Base-by-base conservation (phyloP, 2,113 vertebrate genomes). In the Rhinolophus sinicus region DNA sequence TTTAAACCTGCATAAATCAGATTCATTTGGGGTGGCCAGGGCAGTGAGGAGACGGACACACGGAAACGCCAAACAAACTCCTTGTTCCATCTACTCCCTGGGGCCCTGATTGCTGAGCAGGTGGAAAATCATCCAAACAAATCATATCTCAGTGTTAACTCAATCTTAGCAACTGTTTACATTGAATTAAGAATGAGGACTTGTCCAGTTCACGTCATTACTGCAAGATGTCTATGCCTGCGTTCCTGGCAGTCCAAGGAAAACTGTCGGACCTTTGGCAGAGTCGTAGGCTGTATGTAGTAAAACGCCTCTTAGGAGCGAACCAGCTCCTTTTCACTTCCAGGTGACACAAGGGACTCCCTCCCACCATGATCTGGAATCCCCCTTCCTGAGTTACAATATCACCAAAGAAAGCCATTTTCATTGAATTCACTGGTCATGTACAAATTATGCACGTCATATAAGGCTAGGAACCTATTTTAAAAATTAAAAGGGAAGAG, bases 111-210 rank as follows among this genome's bases (percentile, higher is more conserved):
- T 82, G 76, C 60, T 90, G 90, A 97, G 73, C 97, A 98, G 96
- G 96, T 97, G 96, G 96, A 64, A 44, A 92, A 89, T 84, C 83
- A 94, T 77, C 67, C 50, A 92, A 95, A 83, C 98, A 98, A 96
- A 98, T 96, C 98, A 97, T n/a, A 90, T 95, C 77, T 95, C 92
- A 11, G 33, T 94, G 81, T 97, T 98, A 98, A 98, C 87, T 97
- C 96, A 96, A 88, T 97, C 92, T 97, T 82, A 89, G 87, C 94
- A 95, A 95, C 82, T 83, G 86, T 72, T 96, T 58, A 96, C 64
- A 96, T 84, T 96, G 86, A 97, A 95, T 98, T 97, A 96, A 64
- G 72, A 94, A 24, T 50, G 80, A 78, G 6, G 90, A 70, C 81
- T 97, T 98, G 93, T 98, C 96, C 12, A 96, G n/a, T 62, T 67